Base-by-base conservation (phyloP, 2,888 invertebrate genomes). In the Cynaeus angustus region DNA sequence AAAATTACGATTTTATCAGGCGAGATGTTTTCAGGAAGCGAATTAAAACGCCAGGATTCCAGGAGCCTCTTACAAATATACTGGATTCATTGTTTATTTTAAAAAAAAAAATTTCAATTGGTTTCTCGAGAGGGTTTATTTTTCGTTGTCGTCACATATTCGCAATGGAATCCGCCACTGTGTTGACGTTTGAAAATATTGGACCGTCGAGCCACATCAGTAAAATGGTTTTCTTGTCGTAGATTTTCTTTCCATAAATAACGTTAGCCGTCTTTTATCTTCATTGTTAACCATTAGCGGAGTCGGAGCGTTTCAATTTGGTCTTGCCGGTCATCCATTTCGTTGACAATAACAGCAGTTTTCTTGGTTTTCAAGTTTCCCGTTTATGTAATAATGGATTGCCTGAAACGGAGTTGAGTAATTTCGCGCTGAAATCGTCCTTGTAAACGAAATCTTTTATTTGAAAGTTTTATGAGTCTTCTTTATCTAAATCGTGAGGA, bases 401-500 rank as follows among this genome's bases (percentile, higher is more conserved):
- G 53, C 14, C 53, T 37, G 10, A 33, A 13, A 53, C 14, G 8
- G 53, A 16, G 37, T 53, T 53, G 28, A 53, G 53, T 37, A 53
- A 53, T 53, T 53, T 13, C 14, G 53, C 21, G 26, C 8, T 12
- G 53, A 9, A 53, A 53, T 37, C 53, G 53, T 37, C 43, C 45
- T 43, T 43, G 58, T 58, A 43, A 58, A 58, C 58, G 58, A 58
- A 56, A 56, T 53, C 56, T 21, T 56, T 56, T 41, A 38, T 56
- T 56, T 56, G 45, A 21, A 56, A 46, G 48, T 38, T 59, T 59
- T 41, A 48, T 50, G 38, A 46, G 48, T 43, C 28, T 56, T 46
- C 62, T 16, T 70, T 50, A 56, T 70, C 46, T 52, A 66, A 59
- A 66, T 66, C 43, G 61, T 66, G 45, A 41, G 56, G 58, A 66